Evolutionary conservation across 2,113 vertebrate genomes (phyloP), one percentile per base, ranked within the genome.

Genomic region (Pollimyrus isidori): DNA sequence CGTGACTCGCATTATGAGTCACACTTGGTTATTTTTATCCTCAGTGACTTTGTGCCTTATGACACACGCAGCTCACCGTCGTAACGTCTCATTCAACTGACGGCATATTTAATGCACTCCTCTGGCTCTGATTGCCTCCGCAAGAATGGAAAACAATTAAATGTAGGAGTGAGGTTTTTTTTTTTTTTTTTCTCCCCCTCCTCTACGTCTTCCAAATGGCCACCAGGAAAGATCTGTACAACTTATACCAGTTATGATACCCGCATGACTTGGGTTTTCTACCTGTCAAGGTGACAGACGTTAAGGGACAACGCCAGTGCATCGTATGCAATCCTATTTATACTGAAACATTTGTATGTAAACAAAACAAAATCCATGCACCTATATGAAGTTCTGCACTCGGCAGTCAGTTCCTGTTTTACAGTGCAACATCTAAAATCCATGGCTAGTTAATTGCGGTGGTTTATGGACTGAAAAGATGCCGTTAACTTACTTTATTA

Each of bases 41-140:
- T 6, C 30, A 87, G 86, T 85, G 49, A 87, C 48, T 49, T 87
- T 15, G 50, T 87, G 86, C 86, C 86, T 87, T 87, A 87, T 50
- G 50, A 87, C 49, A 30, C 85, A 87, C 0, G 50, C 23, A 35
- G 49, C 49, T 87, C 35, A 21, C 50, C 30, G 49, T 35, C 42
- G 50, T 10, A 48, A 9, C 17, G 26, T 80, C 13, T 80, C 6
- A 5, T 35, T 39, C n/a, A 13, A 50, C n/a, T 45, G 17, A 17
- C 30, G 17, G 82, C 42, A 85, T 9, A 10, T 48, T 85, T 17
- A 10, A n/a, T 49, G 7, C n/a, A 30, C 23, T 85, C 46, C 82
- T 85, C 73, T 42, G 30, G 35, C 35, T 80, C 30, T 17, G 26
- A 23, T 15, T 76, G 69, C 30, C 69, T 76, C 73, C 73, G 19